Conservation (phyloP, 2,888 invertebrate species). For the Agrotis ipsilon region DNA sequence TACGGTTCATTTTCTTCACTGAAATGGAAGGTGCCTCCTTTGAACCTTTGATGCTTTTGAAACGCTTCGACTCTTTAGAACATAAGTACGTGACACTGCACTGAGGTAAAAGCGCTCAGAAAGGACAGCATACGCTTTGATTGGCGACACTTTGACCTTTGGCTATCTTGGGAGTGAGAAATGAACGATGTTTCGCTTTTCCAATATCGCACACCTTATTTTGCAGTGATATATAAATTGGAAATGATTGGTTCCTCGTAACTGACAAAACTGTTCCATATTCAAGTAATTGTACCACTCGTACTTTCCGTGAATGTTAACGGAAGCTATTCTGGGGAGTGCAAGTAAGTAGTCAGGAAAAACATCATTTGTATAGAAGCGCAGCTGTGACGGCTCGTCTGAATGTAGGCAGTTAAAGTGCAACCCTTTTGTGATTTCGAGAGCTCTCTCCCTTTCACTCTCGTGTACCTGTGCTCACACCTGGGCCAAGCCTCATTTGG, state of each 20-base stretch:
- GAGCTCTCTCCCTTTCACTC: constrained; percentile 65
- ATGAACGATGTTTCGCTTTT: constrained; percentile 18
- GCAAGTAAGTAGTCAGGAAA: constrained; percentile 52
- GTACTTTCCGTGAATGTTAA: constrained; percentile 56
- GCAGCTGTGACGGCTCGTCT: constrained; percentile 66
- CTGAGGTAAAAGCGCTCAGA: constrained; percentile 49
- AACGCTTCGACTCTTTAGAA: constrained; percentile 59
- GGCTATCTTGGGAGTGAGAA: constrained; percentile 18
- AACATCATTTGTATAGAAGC: constrained; percentile 65
- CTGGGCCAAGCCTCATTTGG: constrained; percentile 37
- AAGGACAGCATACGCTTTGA: constrained; percentile 38
- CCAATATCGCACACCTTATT: neutral
- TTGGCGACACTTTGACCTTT: constrained; percentile 50
- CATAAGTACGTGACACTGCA: constrained; percentile 45
- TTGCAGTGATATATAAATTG: neutral
- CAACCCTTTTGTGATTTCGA: constrained; percentile 71
- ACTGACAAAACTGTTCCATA: neutral
- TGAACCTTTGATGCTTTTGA: constrained; percentile 81
- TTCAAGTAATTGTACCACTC: constrained; percentile 16
- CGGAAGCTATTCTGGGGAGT: constrained; percentile 54
- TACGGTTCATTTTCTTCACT: constrained; percentile 81
- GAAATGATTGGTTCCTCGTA: neutral
- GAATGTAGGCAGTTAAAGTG: constrained; percentile 74
- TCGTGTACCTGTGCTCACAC: constrained; percentile 54
- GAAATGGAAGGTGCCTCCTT: constrained; percentile 80